phyloP scores from a whole-genome alignment of 2,888 invertebrate genomes.

The Leptothorax acervorum region DNA sequence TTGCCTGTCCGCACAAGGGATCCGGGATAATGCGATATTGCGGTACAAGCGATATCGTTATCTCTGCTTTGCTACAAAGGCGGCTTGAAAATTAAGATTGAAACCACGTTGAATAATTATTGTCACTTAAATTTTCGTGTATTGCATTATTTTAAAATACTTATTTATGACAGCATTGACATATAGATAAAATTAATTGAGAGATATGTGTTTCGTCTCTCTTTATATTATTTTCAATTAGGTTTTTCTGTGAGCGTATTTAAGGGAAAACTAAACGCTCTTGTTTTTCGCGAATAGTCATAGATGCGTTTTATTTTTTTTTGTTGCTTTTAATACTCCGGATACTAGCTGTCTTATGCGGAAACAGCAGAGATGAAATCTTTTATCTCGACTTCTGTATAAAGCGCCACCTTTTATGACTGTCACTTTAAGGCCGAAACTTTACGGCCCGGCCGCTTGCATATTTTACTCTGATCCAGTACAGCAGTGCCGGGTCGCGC shows the following conservation, averaged over 20 bases:
- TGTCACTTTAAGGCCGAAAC: slow-evolving; percentile 78
- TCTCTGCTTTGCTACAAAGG: slow-evolving; percentile 8
- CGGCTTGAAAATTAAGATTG: not conserved
- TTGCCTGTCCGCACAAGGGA: slow-evolving; percentile 17
- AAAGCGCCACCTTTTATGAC: slow-evolving; percentile 79
- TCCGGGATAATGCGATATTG: slow-evolving; percentile 40
- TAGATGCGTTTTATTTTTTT: slow-evolving; percentile 58
- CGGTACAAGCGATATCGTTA: slow-evolving; percentile 19
- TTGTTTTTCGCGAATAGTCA: slow-evolving; percentile 55
- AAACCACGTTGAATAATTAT: not conserved
- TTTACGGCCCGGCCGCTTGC: slow-evolving; percentile 77
- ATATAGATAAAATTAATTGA: not conserved
- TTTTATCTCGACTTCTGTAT: slow-evolving; percentile 76
- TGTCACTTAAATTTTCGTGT: not conserved
- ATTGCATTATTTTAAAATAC: not conserved
- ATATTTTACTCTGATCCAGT: slow-evolving; percentile 77
- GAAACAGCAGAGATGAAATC: slow-evolving; percentile 75
- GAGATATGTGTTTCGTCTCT: not conserved
- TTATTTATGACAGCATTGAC: not conserved
- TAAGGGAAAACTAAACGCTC: slow-evolving; percentile 58
- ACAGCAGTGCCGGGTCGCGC: slow-evolving; percentile 56
- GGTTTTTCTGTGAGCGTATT: not conserved
- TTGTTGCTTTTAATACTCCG: slow-evolving; percentile 71
- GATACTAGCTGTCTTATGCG: slow-evolving; percentile 62
- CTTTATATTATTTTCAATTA: not conserved